Evolutionary conservation across 2,113 vertebrate genomes (phyloP).

Genomic region (Aviceda subcristata): DNA sequence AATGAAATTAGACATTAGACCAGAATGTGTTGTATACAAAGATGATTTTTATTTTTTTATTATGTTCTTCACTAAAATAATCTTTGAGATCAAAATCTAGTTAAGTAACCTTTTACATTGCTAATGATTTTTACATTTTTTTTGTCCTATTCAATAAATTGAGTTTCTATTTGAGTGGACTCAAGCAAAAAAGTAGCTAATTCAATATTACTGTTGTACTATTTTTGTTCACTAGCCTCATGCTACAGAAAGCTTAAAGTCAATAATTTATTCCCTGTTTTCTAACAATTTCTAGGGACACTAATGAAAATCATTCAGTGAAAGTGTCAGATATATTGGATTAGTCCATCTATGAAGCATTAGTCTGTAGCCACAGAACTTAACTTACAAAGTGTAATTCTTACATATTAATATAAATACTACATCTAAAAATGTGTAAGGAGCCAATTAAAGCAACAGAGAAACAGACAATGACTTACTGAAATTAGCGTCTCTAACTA

Average conservation of each 20-base stretch:
- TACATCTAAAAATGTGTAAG: neutral
- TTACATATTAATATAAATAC: neutral
- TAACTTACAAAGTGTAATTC: neutral
- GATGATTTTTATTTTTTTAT: neutral
- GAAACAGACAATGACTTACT: neutral
- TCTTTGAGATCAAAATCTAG: neutral
- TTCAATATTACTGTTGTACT: neutral
- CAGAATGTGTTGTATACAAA: neutral
- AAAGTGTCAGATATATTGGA: neutral
- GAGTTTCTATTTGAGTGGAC: neutral
- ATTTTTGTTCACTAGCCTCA: neutral
- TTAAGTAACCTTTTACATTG: neutral
- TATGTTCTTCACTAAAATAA: neutral
- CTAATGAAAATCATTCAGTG: neutral
- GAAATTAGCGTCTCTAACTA: neutral
- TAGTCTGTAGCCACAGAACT: neutral
- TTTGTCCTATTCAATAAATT: neutral
- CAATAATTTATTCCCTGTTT: neutral
- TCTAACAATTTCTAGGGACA: neutral
- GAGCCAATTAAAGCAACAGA: neutral
- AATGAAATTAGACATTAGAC: neutral
- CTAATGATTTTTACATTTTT: neutral
- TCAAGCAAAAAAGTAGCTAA: neutral
- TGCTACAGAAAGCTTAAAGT: neutral
- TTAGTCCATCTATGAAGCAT: neutral